Evolutionary conservation across 2,888 invertebrate genomes (phyloP).

Genomic region (Ichneumon xanthorius): DNA sequence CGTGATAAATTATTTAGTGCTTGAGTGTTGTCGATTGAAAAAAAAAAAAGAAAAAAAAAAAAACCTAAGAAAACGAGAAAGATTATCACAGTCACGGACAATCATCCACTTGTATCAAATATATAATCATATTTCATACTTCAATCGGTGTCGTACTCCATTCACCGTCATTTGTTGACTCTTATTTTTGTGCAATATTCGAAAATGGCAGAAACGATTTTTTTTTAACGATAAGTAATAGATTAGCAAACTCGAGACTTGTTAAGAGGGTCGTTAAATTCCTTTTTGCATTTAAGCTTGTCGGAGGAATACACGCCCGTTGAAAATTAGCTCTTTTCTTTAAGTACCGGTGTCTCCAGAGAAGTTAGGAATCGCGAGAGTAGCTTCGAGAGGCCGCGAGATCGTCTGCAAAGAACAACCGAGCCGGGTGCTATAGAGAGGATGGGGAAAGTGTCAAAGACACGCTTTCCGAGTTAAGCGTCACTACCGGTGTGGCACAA

Average conservation of each 20-base stretch:
- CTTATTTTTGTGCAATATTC: neutral
- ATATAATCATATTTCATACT: neutral
- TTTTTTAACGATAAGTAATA: neutral
- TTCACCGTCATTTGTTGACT: neutral
- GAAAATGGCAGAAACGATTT: neutral
- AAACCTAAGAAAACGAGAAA: neutral
- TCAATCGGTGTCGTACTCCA: neutral
- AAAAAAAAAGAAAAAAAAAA: neutral
- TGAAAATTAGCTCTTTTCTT: slow-evolving; percentile 1
- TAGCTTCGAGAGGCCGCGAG: neutral
- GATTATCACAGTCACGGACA: neutral
- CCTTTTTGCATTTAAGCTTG: neutral
- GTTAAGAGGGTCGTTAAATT: neutral
- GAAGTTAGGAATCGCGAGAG: slow-evolving; percentile 11
- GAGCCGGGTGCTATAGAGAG: neutral
- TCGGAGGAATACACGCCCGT: neutral
- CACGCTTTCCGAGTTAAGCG: slow-evolving; percentile 55
- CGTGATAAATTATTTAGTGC: slow-evolving; percentile 4
- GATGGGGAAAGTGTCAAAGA: slow-evolving; percentile 73
- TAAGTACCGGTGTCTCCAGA: neutral
- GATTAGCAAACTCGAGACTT: neutral
- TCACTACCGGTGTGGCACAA: slow-evolving; percentile 9
- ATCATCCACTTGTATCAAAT: neutral
- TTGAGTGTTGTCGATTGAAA: neutral
- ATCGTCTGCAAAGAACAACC: neutral